Percentiles rank a stretch among this genome's conserved stretches.
phyloP scores from a whole-genome alignment of 2,113 vertebrate species.

The Probosciger aterrimus region DNA sequence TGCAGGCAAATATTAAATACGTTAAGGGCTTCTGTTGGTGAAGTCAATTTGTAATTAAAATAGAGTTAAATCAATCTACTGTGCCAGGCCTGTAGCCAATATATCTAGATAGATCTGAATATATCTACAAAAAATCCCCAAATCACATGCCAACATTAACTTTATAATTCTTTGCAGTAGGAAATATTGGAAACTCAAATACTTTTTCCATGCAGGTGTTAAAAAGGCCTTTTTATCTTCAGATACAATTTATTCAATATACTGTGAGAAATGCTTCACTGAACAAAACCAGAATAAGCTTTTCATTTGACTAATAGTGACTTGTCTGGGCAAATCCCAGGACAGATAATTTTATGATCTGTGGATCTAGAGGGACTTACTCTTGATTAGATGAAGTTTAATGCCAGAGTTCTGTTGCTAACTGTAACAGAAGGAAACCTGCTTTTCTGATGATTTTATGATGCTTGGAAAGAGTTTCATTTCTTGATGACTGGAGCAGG shows the following conservation, averaged over 20 bases:
- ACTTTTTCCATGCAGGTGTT: neutral
- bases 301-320: constrained; percentile 30
- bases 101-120: neutral
- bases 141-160: neutral
- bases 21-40: neutral
- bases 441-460: neutral
- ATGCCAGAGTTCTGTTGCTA: neutral
- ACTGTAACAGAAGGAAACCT: neutral
- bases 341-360: constrained; percentile 30
- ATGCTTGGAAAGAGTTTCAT: neutral
- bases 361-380: constrained; percentile 9
- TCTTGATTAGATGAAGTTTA: constrained; percentile 42
- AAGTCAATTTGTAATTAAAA: neutral
- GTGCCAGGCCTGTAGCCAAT: neutral
- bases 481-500: neutral
- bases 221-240: neutral
- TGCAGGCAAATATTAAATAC: neutral
- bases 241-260: neutral
- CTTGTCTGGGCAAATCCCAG: constrained; percentile 39
- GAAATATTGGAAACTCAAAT: neutral
- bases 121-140: neutral
- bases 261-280: neutral
- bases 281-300: constrained; percentile 18
- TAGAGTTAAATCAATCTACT: neutral
- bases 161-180: neutral